These are phyloP conservation scores for Antheraea pernyi DNA, from an alignment of 1,140 invertebrate genomes.

Conservation along the genomic window DNA sequence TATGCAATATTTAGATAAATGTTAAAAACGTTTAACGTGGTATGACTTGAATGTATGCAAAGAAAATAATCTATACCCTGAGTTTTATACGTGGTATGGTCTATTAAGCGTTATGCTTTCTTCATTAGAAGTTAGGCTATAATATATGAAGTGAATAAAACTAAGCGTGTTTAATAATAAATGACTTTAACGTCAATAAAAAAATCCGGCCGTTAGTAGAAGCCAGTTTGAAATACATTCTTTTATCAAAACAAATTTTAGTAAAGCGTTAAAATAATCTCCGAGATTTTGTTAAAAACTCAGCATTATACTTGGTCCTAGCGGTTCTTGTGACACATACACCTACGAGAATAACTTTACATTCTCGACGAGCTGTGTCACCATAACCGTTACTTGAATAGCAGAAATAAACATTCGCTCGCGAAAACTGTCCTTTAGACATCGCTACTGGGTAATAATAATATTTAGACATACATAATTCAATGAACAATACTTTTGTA, in stretches of 20 bases:
- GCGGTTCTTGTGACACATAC: conserved; percentile 34
- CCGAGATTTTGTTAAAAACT: conserved; percentile 10
- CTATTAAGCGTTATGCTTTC: no score
- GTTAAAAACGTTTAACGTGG: no score
- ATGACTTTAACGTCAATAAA: neutral
- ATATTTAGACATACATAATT: neutral
- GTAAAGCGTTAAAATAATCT: neutral
- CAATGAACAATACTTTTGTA: no score
- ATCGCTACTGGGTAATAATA: neutral
- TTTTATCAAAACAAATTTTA: neutral
- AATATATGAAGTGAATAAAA: neutral
- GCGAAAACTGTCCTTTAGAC: conserved; percentile 38
- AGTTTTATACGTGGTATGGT: no score
- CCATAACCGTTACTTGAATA: conserved; percentile 50
- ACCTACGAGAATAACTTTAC: conserved; percentile 43
- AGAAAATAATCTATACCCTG: no score
- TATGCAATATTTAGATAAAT: no score
- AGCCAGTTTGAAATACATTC: neutral
- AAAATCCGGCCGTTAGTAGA: neutral
- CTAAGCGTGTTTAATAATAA: neutral
- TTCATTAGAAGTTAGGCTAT: no score
- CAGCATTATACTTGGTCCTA: neutral
- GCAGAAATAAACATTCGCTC: conserved; percentile 32
- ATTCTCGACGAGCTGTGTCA: conserved; percentile 52
- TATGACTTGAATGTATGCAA: no score